phyloP scores from a whole-genome alignment of 2,797 vertebrate genomes.

The Gymnoscopelus microlampas region DNA sequence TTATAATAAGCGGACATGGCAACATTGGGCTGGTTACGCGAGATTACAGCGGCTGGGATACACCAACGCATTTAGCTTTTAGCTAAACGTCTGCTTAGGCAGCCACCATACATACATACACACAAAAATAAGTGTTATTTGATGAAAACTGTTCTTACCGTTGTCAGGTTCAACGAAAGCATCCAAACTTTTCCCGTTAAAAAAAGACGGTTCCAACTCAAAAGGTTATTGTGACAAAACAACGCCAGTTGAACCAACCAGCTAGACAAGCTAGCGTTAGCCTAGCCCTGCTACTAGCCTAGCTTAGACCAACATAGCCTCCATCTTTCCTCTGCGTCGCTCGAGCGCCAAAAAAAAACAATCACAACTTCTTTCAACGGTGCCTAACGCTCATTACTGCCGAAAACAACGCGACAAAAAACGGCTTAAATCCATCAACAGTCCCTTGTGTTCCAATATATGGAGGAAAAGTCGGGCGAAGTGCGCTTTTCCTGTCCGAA shows the following conservation, averaged over 20 bases:
- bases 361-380: conserved; percentile 76
- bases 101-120: not conserved
- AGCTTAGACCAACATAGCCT: conserved; percentile 62
- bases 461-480: conserved; percentile 9
- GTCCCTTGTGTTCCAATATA: conserved; percentile 16
- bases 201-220: not conserved
- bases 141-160: conserved; percentile 38
- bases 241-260: conserved; percentile 29
- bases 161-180: not conserved
- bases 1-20: too few species aligned
- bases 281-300: conserved; percentile 52
- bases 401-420: conserved; percentile 7
- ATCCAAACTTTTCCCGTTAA: conserved; percentile 16
- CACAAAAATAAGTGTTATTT: not conserved
- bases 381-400: conserved; percentile 33
- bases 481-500: conserved; percentile 25
- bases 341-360: conserved; percentile 78
- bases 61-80: conserved; percentile 35
- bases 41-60: conserved; percentile 13
- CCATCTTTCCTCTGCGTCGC: conserved; percentile 75
- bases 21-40: not conserved
- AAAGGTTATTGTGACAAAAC: conserved; percentile 16
- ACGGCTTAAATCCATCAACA: conserved; percentile 48
- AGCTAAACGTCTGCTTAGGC: not conserved
- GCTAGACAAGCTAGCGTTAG: conserved; percentile 57